Evolutionary conservation across 1,140 invertebrate genomes (phyloP), one percentile per base, ranked within the genome.

Genomic region (Chlorops oryzae): DNA sequence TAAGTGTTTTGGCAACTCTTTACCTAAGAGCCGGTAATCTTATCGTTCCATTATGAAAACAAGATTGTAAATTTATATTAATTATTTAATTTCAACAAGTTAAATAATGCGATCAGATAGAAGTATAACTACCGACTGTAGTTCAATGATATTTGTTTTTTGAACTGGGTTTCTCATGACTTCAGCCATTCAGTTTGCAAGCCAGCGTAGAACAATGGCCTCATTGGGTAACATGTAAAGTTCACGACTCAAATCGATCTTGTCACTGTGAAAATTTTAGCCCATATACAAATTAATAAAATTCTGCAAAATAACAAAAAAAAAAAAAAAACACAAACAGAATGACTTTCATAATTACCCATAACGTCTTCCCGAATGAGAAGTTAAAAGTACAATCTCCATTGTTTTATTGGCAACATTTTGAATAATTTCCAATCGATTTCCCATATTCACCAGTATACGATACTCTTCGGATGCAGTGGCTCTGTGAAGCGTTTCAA

Each of bases 161-260:
- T n/a, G n/a, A n/a, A n/a, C n/a, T n/a, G n/a, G n/a, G n/a, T n/a
- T n/a, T n/a, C n/a, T n/a, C n/a, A n/a, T n/a, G n/a, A n/a, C n/a
- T n/a, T n/a, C n/a, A n/a, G n/a, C n/a, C n/a, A n/a, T n/a, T n/a
- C n/a, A n/a, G n/a, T n/a, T n/a, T 25, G 20, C 13, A 12, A 20
- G 25, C 65, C 63, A 69, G 6, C 58, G 63, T 18, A 70, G 35
- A 1, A 70, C 63, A 13, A 66, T 44, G 5, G 66, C 62, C 35
- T 70, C 66, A 42, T 63, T 66, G 2, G 66, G 66, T 65, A 64
- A 66, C 1, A 70, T 52, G 5, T 65, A 20, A 10, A 69, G 27
- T 1, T 50, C 28, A 4, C 37, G 15, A 2, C 41, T 55, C 7
- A 70, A 51, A 35, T 69, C 57, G 12, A 55, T 51, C 20, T 39